phyloP scores from a whole-genome alignment of 1,140 invertebrate genomes.

The Macrotrachela quadricornifera region DNA sequence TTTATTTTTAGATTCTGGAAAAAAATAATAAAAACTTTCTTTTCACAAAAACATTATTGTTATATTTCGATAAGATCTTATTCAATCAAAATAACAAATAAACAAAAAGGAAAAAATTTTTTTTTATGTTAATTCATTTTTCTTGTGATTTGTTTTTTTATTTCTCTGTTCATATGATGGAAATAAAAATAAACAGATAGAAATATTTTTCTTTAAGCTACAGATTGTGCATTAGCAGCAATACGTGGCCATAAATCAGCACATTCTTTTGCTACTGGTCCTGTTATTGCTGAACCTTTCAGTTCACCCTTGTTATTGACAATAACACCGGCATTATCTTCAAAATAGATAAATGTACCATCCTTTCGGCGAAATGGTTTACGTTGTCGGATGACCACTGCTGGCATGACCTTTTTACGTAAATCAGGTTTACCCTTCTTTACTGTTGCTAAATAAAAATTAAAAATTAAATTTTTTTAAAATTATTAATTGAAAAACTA shows the following conservation, averaged over 20 bases:
- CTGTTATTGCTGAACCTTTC: slow-evolving; percentile 96
- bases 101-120: no score
- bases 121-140: no score
- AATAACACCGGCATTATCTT: slow-evolving; percentile 98
- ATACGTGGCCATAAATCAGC: slow-evolving; percentile 98
- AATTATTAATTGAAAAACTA: no score
- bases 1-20: no score
- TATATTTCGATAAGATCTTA: no score
- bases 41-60: no score
- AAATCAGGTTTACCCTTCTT: slow-evolving; percentile 99
- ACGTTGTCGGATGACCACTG: slow-evolving; percentile 87
- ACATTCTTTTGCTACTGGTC: slow-evolving; percentile 96
- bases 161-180: no score
- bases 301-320: slow-evolving; percentile 99
- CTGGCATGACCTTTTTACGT: slow-evolving; percentile 96
- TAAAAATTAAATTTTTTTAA: no score
- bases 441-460: slow-evolving; percentile 47
- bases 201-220: slow-evolving; percentile 20
- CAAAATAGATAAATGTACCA: slow-evolving; percentile 94
- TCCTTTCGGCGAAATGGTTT: slow-evolving; percentile 96
- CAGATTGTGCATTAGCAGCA: slow-evolving; percentile 88
- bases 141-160: no score
- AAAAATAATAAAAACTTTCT: no score
- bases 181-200: no score
- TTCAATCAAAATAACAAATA: no score